phyloP scores from a whole-genome alignment of 92 coral and sea anemone genomes.

The Siderastrea radians region DNA sequence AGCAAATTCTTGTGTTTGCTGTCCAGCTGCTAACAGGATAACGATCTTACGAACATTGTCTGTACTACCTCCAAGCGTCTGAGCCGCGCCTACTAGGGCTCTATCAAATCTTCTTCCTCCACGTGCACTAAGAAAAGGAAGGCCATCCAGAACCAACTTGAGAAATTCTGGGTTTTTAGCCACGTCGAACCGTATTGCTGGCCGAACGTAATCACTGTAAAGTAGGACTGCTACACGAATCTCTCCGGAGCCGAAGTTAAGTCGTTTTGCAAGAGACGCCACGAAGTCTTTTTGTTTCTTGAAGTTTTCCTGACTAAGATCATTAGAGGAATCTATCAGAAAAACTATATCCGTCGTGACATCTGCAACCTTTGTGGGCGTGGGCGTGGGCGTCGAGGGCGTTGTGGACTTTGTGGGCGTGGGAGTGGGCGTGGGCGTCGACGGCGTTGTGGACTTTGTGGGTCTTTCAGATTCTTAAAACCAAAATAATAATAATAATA shows the following conservation, averaged over 20 bases:
- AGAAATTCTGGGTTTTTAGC: slow-evolving; percentile 22
- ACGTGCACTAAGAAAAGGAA: slow-evolving; percentile 29
- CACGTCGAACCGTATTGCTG: slow-evolving; percentile 40
- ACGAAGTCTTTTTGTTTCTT: slow-evolving; percentile 71
- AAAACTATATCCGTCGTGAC: slow-evolving; percentile 80
- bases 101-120: slow-evolving; percentile 61
- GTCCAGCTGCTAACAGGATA: slow-evolving; percentile 71
- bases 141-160: slow-evolving; percentile 50
- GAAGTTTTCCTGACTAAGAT: slow-evolving; percentile 59
- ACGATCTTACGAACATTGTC: slow-evolving; percentile 67
- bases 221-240: slow-evolving; percentile 66
- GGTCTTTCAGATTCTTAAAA: no score
- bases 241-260: slow-evolving; percentile 63
- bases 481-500: no score
- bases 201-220: slow-evolving; percentile 49
- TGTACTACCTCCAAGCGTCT: slow-evolving; percentile 40
- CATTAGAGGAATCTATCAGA: slow-evolving; percentile 87
- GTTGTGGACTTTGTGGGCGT: no score
- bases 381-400: no score
- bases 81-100: slow-evolving; percentile 63
- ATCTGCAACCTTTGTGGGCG: background rate
- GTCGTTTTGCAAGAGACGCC: slow-evolving; percentile 43
- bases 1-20: slow-evolving; percentile 29
- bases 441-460: no score
- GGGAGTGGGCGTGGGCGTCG: no score